Base-by-base conservation (phyloP, 1,140 invertebrate species). In the Caenorhabditis latens region DNA sequence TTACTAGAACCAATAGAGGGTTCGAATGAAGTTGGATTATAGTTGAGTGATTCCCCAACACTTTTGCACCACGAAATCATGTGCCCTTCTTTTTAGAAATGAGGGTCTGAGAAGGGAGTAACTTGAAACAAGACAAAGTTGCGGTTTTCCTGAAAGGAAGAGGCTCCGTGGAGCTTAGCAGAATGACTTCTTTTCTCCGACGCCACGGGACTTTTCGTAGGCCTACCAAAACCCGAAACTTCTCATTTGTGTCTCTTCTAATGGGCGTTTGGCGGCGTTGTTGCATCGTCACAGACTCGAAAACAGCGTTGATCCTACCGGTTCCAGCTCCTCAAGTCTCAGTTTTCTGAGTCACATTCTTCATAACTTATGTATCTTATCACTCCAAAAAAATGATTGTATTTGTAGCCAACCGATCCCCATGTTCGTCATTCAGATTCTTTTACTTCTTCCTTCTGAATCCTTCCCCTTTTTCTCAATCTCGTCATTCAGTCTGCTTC, bases 41-140 rank as follows among this genome's bases (percentile, higher is more conserved):
- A 53, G 71, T 79, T 79, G 71, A 79, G 71, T 79, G 42, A 46
- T 53, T 16, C 24, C 11, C 24, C 61, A 9, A 32, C 24, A 7
- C 21, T 63, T 16, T n/a, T n/a, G n/a, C 14, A 58, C 57, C 9
- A 21, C 7, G n/a, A 9, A 24, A 71, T 71, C 65, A 71, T 71
- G 65, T 19, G 65, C 40, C 42, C 65, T 43, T 43, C 19, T 46
- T 71, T 19, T 43, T 5, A 63, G 32, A 63, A 63, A 32, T 11
- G 8, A 13, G 32, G 13, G 32, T 11, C 9, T 7, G 42, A 46
- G 21, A 19, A 43, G 65, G 65, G 42, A 43, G 65, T 71, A 71
- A 71, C 65, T 71, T 71, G 65, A 71, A 71, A 79, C 43, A 50
- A 50, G 71, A 79, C 71, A 79, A 79, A 79, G 71, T 79, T 79